Evolutionary conservation across 2,888 invertebrate genomes (phyloP), one percentile per base, ranked within the genome.

Genomic region (Luperina nickerlii): DNA sequence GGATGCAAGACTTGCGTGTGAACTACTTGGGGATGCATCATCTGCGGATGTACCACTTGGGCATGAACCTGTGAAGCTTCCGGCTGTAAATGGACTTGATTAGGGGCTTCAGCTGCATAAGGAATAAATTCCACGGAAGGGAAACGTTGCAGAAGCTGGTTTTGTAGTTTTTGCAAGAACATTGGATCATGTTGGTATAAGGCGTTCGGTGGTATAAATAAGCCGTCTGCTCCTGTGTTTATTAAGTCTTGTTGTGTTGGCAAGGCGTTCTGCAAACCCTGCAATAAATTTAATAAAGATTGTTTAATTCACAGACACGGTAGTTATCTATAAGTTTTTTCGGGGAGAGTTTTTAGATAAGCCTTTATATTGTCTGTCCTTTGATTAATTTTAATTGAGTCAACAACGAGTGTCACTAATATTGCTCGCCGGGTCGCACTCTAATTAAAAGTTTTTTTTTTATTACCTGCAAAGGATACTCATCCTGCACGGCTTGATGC

Each of bases 171-270:
- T 85, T 96, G 96, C 75, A 97, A 90, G 84, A 95, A 97, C 83
- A 93, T 90, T n/a, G 95, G 95, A 87, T 97, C 97, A 18, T 97
- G 96, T 90, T 97, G 97, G 85, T 97, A 97, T 13, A 97, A 92
- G 20, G 95, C 93, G 82, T 94, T 94, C 6, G 95, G 95, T 79
- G 95, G 93, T 83, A 96, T 95, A 38, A 96, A 92, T 70, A 95
- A 92, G 18, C 95, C 94, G 81, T 96, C 95, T 3, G 95, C 92
- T 68, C 94, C 95, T 27, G 94, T 91, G 72, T 94, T 94, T 63
- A 94, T 82, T 15, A 95, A 87, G 11, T 96, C 95, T 80, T 95
- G 96, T 65, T 93, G 95, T 6, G 93, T 91, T 82, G 95, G 95
- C 42, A 95, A 79, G 24, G 89, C 91, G 79, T 91, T 93, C 80